Conservation (phyloP, 2,113 vertebrate species). For the Urocynchramus pylzowi region DNA sequence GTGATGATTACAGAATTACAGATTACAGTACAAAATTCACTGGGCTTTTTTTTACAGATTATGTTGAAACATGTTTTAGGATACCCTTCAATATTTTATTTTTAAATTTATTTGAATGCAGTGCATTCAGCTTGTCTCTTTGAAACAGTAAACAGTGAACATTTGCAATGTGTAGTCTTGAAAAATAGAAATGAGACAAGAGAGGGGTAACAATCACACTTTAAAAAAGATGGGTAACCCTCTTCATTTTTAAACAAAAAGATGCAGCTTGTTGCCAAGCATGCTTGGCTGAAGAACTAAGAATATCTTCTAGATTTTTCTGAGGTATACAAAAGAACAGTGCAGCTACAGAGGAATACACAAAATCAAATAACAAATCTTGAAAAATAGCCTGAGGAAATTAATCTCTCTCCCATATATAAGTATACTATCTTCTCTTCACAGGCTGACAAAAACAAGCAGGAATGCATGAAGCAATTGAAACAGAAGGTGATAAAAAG, state of each 20-base stretch:
- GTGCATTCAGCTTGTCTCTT: not conserved
- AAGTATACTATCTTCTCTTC: not conserved
- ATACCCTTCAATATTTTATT: not conserved
- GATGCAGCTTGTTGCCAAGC: not conserved
- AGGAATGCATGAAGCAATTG: not conserved
- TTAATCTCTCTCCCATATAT: not conserved
- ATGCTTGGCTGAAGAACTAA: not conserved
- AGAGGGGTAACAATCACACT: not conserved
- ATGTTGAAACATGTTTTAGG: not conserved
- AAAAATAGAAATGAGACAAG: not conserved
- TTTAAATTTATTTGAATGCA: not conserved
- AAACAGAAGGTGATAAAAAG: not conserved
- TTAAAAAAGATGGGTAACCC: not conserved
- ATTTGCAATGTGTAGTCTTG: not conserved
- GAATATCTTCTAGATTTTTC: not conserved
- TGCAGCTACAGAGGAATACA: not conserved
- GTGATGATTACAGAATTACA: not conserved
- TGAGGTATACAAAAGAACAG: not conserved
- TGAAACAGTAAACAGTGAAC: not conserved
- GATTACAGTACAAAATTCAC: not conserved
- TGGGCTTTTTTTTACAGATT: not conserved
- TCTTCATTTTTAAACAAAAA: not conserved
- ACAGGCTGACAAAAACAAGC: not conserved
- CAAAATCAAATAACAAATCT: not conserved
- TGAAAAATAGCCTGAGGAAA: constrained; percentile 19